phyloP scores from a whole-genome alignment of 2,888 invertebrate species.

The Luperina nickerlii region DNA sequence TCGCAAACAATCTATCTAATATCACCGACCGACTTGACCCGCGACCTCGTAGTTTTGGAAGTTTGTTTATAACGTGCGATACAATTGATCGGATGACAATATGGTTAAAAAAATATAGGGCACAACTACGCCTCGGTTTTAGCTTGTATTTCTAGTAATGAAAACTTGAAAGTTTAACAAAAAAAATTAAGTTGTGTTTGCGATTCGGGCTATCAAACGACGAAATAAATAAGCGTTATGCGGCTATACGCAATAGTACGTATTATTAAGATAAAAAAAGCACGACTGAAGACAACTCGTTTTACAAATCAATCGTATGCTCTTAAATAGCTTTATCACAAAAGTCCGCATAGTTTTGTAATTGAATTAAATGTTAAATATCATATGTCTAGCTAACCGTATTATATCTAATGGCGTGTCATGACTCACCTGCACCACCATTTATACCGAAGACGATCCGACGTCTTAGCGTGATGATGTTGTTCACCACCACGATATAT shows the following conservation, averaged over 20 bases:
- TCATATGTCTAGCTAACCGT: constrained; percentile 59
- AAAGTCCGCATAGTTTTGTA: constrained; percentile 47
- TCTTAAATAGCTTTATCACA: constrained; percentile 41
- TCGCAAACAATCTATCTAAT: constrained; percentile 65
- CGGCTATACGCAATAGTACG: not conserved
- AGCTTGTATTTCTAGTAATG: not conserved
- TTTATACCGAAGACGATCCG: constrained; percentile 60
- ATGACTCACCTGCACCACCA: constrained; percentile 58
- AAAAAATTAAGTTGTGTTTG: not conserved
- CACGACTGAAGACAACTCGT: not conserved
- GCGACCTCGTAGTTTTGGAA: constrained; percentile 39
- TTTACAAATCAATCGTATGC: constrained; percentile 20
- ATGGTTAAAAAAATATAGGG: not conserved
- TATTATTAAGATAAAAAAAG: not conserved
- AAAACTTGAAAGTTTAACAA: not conserved
- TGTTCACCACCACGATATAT: constrained; percentile 21
- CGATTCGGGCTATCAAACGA: not conserved
- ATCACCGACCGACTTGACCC: constrained; percentile 43
- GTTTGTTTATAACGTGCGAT: constrained; percentile 39
- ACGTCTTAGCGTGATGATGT: constrained; percentile 46
- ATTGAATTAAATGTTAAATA: constrained; percentile 66
- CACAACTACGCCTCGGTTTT: too few species aligned
- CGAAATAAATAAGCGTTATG: not conserved
- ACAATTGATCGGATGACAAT: constrained; percentile 41
- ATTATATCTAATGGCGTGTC: constrained; percentile 67